Base-by-base conservation (phyloP, 2,113 vertebrate species). In the Corythoichthys intestinalis region DNA sequence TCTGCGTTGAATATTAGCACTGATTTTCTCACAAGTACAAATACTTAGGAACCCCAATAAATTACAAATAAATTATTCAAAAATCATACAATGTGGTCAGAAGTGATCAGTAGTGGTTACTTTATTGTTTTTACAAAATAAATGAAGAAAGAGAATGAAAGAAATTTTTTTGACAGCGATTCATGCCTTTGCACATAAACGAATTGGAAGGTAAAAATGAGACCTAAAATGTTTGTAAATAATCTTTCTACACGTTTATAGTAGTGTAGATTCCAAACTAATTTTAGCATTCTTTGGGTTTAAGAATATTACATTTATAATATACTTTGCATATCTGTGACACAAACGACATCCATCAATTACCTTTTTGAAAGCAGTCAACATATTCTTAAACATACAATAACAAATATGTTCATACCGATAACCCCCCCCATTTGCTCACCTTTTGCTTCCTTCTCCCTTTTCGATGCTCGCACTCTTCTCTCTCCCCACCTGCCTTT, bases 371-470 rank as follows among this genome's bases (percentile, higher is more conserved):
- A 56, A 20, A 12, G 53, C n/a, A 20, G 53, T 9, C 9, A 56
- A 8, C 54, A 5, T 57, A 11, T 50, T 50, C 12, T 50, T 4
- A 50, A 1, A 37, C 20, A 35, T 6, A 8, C 6, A 44, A 8
- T 44, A 37, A 35, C 17, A 12, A 17, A 35, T 13, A 9, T 35
- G 28, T 57, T 11, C 11, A 13, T 9, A 35, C 12, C 35, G 34
- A 35, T 35, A 4, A 44, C 70, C 46, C 62, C 75, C 49, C 64
- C 65, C 48, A 63, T 39, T 49, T 69, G 54, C 60, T 64, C 70
- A 70, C 41, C 54, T 73, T 80, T 70, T 73, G 61, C 62, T 67
- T 41, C 54, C 46, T 63, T 72, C 37, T 81, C 76, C 44, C 68
- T 77, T 70, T 71, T 66, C 66, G 76, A 67, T 54, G 8, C 72